Percentiles rank a stretch among this genome's conserved stretches.
Evolutionary conservation across 2,888 invertebrate species (phyloP).

Genomic region (Cheilosia scutellata): DNA sequence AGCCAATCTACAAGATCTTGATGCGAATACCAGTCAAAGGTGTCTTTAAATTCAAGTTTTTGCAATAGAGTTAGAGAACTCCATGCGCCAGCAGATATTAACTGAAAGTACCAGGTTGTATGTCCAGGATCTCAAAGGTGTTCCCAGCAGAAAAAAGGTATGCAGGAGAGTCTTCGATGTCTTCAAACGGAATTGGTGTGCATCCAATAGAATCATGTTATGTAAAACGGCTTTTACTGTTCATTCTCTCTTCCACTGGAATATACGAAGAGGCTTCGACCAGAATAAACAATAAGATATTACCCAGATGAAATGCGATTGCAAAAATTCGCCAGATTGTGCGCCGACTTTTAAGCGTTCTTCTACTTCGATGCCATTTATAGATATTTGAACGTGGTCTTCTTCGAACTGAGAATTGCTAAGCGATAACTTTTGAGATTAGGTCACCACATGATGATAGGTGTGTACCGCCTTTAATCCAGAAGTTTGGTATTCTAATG

Average conservation of each 20-base stretch:
- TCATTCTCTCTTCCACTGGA: slow-evolving; percentile 46
- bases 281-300: slow-evolving; percentile 50
- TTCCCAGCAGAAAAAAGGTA: slow-evolving; percentile 15
- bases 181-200: slow-evolving; percentile 3
- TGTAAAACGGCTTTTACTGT: background rate
- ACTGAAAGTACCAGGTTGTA: slow-evolving; percentile 29
- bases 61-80: background rate
- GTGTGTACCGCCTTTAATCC: slow-evolving; percentile 9
- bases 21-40: background rate
- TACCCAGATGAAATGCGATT: slow-evolving; percentile 50
- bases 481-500: background rate
- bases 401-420: slow-evolving; percentile 40
- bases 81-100: slow-evolving; percentile 17
- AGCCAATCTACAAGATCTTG: slow-evolving; percentile 22
- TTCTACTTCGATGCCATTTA: slow-evolving; percentile 24
- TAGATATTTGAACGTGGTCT: slow-evolving; percentile 9
- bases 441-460: slow-evolving; percentile 5
- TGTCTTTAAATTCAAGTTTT: slow-evolving; percentile 12
- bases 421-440: slow-evolving; percentile 40
- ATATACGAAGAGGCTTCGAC: slow-evolving; percentile 60
- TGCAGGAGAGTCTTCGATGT: slow-evolving; percentile 1
- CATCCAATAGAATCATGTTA: background rate
- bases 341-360: background rate
- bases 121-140: slow-evolving; percentile 12
- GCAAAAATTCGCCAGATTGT: background rate